Percentiles rank a stretch among this genome's conserved stretches.
These are phyloP conservation scores for Pogonocichla stellata DNA, from an alignment of 2,113 vertebrate species.

Conservation along the genomic window DNA sequence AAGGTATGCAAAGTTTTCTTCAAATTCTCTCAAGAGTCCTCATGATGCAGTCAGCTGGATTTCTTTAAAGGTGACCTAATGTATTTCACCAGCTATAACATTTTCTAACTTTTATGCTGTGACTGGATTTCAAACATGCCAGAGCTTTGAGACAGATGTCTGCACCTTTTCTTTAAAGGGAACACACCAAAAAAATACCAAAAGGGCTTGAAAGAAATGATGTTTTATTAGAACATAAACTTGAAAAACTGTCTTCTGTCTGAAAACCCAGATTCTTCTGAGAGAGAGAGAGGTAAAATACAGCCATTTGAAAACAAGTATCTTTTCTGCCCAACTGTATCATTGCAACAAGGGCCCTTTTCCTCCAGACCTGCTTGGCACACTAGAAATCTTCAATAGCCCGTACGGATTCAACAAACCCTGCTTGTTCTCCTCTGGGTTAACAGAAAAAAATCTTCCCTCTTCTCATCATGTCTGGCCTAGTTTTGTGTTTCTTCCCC, in stretches of 20 bases:
- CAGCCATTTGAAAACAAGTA: neutral
- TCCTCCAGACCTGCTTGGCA: neutral
- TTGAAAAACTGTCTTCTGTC: neutral
- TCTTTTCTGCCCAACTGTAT: neutral
- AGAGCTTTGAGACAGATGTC: neutral
- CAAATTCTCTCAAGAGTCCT: neutral
- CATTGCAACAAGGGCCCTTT: neutral
- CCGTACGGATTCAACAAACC: neutral
- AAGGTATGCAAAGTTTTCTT: neutral
- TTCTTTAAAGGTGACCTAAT: neutral
- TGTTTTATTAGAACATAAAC: neutral
- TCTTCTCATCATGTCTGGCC: neutral
- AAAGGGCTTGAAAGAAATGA: neutral
- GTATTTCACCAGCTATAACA: neutral
- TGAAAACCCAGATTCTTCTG: neutral
- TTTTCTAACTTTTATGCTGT: neutral
- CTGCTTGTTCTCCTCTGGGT: neutral
- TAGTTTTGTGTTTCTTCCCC: neutral
- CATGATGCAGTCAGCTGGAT: neutral
- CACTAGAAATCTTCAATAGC: neutral
- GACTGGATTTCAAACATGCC: neutral
- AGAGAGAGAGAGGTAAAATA: neutral
- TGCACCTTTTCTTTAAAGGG: neutral
- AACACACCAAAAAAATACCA: neutral
- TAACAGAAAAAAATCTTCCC: neutral